phyloP scores from a whole-genome alignment of 2,888 invertebrate genomes.

The Chaitophorus viminalis region DNA sequence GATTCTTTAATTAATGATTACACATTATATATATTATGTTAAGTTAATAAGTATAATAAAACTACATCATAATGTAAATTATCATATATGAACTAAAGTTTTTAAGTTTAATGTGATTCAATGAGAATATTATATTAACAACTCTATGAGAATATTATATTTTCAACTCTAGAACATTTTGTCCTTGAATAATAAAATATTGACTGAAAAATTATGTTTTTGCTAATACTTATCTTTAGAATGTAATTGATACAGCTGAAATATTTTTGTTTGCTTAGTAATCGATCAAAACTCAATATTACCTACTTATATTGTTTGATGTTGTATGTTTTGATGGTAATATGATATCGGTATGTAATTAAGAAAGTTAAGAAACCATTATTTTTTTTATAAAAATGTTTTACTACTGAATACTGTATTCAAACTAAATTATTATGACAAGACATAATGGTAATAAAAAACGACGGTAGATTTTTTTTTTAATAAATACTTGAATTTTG shows the following conservation, averaged over 20 bases:
- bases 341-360: too few species aligned
- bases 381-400: background rate
- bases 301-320: too few species aligned
- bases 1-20: background rate
- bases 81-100: background rate
- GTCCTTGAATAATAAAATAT: conserved; percentile 16
- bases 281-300: too few species aligned
- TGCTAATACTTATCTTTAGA: background rate
- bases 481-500: background rate
- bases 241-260: background rate
- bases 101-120: background rate
- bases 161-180: background rate
- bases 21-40: background rate
- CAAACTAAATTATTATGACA: background rate
- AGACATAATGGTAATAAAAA: background rate
- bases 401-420: background rate
- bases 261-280: background rate
- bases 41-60: background rate
- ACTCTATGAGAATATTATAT: background rate
- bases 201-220: conserved; percentile 19
- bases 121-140: background rate
- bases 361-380: too few species aligned
- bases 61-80: background rate
- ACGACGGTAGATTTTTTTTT: background rate
- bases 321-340: too few species aligned